A percentile compares a stretch with the other conserved stretches of the same genome.
phyloP scores from a whole-genome alignment of 2,888 invertebrate genomes.

The Brenthis daphne region DNA sequence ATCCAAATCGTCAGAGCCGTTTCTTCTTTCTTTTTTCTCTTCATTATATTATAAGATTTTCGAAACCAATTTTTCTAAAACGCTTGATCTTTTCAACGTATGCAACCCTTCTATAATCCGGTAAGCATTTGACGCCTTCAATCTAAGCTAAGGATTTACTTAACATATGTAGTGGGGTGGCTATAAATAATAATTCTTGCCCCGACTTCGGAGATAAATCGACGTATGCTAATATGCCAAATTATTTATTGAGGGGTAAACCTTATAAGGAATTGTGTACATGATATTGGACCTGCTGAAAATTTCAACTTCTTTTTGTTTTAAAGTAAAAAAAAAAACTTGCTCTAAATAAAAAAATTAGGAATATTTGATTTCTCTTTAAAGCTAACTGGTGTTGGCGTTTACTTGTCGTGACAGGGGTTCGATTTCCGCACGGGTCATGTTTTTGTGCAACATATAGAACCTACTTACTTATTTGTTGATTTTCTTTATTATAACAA shows the following conservation, averaged over 20 bases:
- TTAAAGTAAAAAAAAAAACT: not conserved
- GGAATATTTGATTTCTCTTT: not conserved
- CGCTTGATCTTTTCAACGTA: constrained; percentile 11
- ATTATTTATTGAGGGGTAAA: constrained; percentile 79
- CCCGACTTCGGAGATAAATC: constrained; percentile 71
- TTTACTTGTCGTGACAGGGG: too few species aligned
- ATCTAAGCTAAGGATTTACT: constrained; percentile 59
- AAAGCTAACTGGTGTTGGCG: too few species aligned
- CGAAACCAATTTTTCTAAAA: constrained; percentile 10
- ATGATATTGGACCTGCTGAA: constrained; percentile 2
- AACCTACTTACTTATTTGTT: too few species aligned
- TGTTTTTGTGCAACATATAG: too few species aligned
- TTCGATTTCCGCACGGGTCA: too few species aligned
- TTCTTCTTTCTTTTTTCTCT: too few species aligned
- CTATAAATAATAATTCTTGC: constrained; percentile 79
- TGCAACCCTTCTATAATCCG: constrained; percentile 25
- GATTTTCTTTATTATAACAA: too few species aligned
- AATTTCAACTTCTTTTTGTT: constrained; percentile 1
- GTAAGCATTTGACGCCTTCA: constrained; percentile 28
- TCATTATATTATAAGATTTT: not conserved
- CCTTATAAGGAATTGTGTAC: constrained; percentile 38
- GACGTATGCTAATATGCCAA: constrained; percentile 81
- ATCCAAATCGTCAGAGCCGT: too few species aligned
- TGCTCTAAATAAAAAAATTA: too few species aligned
- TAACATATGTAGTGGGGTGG: constrained; percentile 73